These are phyloP conservation scores for Meandrina meandrites DNA, from an alignment of 92 coral and sea anemone genomes.

Conservation along the genomic window DNA sequence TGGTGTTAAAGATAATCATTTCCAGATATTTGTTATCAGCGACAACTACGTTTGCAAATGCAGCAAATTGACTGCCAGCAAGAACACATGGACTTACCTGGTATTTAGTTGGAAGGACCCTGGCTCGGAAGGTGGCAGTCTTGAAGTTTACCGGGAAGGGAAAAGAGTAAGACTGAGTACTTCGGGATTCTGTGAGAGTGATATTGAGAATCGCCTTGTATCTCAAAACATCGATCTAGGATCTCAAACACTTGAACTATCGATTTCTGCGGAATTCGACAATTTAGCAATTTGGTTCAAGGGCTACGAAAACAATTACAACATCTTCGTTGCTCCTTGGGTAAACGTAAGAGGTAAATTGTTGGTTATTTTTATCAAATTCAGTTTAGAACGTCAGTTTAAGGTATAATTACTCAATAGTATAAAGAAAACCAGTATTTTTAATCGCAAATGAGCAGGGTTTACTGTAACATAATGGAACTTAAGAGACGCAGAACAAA, in stretches of 20 bases:
- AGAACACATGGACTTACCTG: slow-evolving; percentile 3
- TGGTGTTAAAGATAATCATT: not conserved
- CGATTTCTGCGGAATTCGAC: slow-evolving; percentile 4
- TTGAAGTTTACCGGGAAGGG: not conserved
- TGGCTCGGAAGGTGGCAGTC: not conserved
- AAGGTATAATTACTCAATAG: no score
- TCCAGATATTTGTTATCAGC: not conserved
- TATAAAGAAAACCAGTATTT: no score
- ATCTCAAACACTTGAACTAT: not conserved
- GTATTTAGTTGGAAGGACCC: slow-evolving; percentile 24
- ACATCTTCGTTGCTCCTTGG: not conserved
- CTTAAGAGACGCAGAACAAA: no score
- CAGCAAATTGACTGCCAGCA: not conserved
- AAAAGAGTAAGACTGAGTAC: not conserved
- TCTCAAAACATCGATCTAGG: not conserved
- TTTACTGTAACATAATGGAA: no score
- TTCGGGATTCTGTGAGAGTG: no score
- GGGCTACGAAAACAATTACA: not conserved
- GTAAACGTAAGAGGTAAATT: not conserved
- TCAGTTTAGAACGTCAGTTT: not conserved
- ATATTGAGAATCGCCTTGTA: not conserved
- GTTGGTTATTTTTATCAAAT: not conserved
- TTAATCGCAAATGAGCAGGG: no score
- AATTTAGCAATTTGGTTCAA: slow-evolving; percentile 9
- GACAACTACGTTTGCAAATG: not conserved